Evolutionary conservation across 1,140 invertebrate genomes (phyloP).

Genomic region (Eurosta solidaginis): DNA sequence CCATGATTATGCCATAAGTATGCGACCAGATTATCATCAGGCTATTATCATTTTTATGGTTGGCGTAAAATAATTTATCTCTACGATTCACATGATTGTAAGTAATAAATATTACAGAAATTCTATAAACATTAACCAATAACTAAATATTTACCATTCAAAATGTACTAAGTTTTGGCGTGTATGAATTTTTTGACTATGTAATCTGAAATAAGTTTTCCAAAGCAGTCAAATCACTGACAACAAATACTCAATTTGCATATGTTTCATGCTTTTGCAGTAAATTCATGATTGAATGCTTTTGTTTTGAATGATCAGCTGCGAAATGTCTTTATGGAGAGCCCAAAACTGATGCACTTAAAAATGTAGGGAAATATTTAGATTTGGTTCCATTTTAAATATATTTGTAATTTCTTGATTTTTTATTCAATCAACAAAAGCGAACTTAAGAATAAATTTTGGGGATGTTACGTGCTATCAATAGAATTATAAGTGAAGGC

Average conservation of each 20-base stretch:
- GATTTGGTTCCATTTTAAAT: no score
- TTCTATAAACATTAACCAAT: not conserved
- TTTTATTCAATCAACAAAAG: no score
- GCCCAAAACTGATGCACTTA: no score
- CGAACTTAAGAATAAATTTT: no score
- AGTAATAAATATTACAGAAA: conserved; percentile 60
- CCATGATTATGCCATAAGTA: conserved; percentile 86
- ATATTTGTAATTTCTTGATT: no score
- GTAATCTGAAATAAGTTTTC: not conserved
- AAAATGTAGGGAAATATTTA: no score
- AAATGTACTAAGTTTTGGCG: no score
- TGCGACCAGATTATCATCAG: conserved; percentile 92
- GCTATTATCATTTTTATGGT: conserved; percentile 88
- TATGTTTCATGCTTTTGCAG: not conserved
- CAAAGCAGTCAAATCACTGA: not conserved
- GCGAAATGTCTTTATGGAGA: no score
- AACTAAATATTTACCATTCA: not conserved
- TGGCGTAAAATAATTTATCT: conserved; percentile 94
- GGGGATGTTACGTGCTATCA: no score
- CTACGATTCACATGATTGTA: conserved; percentile 94
- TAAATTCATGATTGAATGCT: not conserved
- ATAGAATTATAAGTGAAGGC: no score
- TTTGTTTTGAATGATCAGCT: not conserved
- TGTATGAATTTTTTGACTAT: no score
- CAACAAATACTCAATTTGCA: not conserved